Evolutionary conservation across 2,797 vertebrate species (phyloP).

Genomic region (Selene dorsalis): DNA sequence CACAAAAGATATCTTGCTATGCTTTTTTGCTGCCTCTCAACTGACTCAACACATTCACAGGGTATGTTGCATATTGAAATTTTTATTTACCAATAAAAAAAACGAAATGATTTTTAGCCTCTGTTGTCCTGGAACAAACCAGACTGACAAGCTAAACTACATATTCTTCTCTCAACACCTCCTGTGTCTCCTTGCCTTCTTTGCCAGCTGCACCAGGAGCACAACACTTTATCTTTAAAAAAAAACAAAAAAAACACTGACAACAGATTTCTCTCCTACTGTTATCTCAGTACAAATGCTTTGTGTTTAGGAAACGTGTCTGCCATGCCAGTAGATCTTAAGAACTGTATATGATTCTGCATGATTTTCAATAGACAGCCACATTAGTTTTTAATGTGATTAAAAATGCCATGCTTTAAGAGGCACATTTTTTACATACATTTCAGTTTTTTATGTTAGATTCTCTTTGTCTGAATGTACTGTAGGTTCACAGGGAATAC

Average conservation of each 20-base stretch:
- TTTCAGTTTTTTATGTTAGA: conserved; percentile 32
- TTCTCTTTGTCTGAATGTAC: conserved; percentile 37
- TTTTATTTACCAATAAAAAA: conserved; percentile 69
- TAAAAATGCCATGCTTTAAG: conserved; percentile 61
- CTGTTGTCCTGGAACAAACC: conserved; percentile 24
- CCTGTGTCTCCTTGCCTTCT: conserved; percentile 20
- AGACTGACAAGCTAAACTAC: conserved; percentile 17
- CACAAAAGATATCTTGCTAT: conserved; percentile 22
- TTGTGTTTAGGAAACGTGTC: conserved; percentile 50
- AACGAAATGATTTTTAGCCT: conserved; percentile 49
- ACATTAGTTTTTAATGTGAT: conserved; percentile 63
- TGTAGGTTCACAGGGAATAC: conserved; percentile 36
- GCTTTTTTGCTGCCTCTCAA: conserved; percentile 46
- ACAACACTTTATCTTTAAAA: conserved; percentile 59
- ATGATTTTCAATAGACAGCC: conserved; percentile 51
- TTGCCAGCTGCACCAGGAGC: conserved; percentile 43
- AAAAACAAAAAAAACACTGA: conserved; percentile 56
- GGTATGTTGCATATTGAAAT: conserved; percentile 67
- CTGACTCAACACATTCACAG: conserved; percentile 43
- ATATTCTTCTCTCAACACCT: conserved; percentile 25
- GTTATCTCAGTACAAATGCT: conserved; percentile 57
- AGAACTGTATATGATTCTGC: conserved; percentile 56
- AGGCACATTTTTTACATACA: conserved; percentile 58
- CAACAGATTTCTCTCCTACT: conserved; percentile 61
- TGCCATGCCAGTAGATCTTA: conserved; percentile 53